A percentile compares a stretch with the other conserved stretches of the same genome.
Conservation (phyloP, 2,888 invertebrate species). For the Pachymerium ferrugineum region DNA sequence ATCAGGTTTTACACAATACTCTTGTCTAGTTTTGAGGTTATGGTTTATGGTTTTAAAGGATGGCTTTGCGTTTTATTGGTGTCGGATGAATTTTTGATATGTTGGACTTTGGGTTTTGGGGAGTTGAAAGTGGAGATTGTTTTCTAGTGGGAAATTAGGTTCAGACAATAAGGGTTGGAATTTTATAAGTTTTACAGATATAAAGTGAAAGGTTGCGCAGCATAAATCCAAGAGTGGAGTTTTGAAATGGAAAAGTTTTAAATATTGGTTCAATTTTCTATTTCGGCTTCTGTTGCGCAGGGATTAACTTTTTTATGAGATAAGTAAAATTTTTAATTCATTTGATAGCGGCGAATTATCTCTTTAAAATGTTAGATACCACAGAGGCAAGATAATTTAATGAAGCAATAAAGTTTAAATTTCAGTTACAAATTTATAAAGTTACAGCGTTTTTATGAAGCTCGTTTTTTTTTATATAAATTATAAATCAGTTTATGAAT, state of each 20-base stretch:
- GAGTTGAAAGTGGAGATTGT: background rate
- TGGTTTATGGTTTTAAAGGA: background rate
- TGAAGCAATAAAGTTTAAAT: background rate
- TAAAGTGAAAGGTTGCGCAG: background rate
- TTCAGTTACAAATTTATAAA: background rate
- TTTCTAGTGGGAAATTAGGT: background rate
- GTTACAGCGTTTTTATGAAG: too few species aligned
- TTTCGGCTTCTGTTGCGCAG: too few species aligned
- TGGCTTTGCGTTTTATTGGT: constrained; percentile 13
- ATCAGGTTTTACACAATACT: background rate
- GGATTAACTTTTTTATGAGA: too few species aligned
- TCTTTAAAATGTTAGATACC: background rate
- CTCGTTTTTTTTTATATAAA: too few species aligned
- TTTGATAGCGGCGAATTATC: background rate
- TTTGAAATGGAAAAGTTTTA: too few species aligned
- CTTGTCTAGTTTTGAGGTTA: background rate
- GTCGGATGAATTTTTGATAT: constrained; percentile 9
- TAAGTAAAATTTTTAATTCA: too few species aligned
- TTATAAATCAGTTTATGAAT: too few species aligned
- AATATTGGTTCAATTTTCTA: too few species aligned
- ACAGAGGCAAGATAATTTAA: background rate
- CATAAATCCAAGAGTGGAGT: too few species aligned
- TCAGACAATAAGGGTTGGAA: background rate
- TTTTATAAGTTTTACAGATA: background rate
- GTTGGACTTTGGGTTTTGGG: background rate